These are phyloP conservation scores for Chaenodraco wilsoni DNA, from an alignment of 2,797 vertebrate species.

Conservation along the genomic window DNA sequence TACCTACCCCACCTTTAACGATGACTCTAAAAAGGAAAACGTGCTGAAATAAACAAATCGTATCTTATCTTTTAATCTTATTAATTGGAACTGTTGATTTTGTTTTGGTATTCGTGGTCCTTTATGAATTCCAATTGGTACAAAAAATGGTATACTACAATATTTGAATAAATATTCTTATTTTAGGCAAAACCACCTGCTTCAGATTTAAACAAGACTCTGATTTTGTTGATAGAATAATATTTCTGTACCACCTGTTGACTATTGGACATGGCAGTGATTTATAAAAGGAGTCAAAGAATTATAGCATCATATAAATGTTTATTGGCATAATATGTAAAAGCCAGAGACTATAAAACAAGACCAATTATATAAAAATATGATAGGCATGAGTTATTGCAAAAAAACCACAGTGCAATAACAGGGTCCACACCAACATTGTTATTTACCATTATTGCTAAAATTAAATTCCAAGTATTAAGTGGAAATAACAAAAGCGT, in stretches of 20 bases:
- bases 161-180: neutral
- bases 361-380: constrained; percentile 42
- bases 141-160: constrained; percentile 8
- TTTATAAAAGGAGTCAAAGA: constrained; percentile 36
- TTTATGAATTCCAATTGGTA: neutral
- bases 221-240: neutral
- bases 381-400: constrained; percentile 36
- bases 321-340: constrained; percentile 51
- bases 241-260: constrained; percentile 60
- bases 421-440: constrained; percentile 12
- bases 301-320: constrained; percentile 37
- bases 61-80: neutral
- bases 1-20: neutral
- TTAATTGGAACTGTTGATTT: neutral
- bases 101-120: neutral
- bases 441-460: constrained; percentile 57
- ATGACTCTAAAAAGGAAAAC: neutral
- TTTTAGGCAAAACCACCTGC: neutral
- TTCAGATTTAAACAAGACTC: neutral
- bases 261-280: constrained; percentile 12
- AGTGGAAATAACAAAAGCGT: constrained; percentile 57
- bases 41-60: neutral
- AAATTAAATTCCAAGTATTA: constrained; percentile 63
- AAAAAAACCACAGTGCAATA: constrained; percentile 22
- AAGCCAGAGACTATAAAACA: constrained; percentile 49